phyloP scores from a whole-genome alignment of 2,797 vertebrate genomes.

The Phrynocephalus vlangalii region DNA sequence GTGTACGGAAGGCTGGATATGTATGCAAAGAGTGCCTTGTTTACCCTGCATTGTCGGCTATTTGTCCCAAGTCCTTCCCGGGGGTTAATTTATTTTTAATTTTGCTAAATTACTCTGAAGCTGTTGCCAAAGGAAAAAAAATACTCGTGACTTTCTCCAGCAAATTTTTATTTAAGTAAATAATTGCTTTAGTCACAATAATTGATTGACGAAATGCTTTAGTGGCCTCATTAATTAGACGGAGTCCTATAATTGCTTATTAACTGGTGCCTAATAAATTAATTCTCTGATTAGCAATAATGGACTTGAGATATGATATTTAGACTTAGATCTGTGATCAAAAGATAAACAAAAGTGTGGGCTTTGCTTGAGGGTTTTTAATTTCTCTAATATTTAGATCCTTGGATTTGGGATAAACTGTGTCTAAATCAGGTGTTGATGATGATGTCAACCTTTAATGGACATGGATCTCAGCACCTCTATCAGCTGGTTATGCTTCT shows the following conservation, averaged over 20 bases:
- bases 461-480: too few species aligned
- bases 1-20: constrained; percentile 36
- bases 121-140: constrained; percentile 18
- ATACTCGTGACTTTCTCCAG: constrained; percentile 50
- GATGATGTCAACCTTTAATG: too few species aligned
- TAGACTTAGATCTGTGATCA: not conserved
- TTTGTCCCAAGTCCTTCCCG: constrained; percentile 27
- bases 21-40: constrained; percentile 39
- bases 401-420: not conserved
- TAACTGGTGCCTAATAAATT: constrained; percentile 50
- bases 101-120: constrained; percentile 63
- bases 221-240: constrained; percentile 64
- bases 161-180: constrained; percentile 66
- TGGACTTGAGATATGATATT: constrained; percentile 17
- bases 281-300: constrained; percentile 36
- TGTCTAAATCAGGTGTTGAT: not conserved
- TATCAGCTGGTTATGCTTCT: too few species aligned
- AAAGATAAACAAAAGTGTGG: not conserved
- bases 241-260: constrained; percentile 52
- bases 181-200: constrained; percentile 70
- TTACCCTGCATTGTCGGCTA: constrained; percentile 53
- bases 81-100: constrained; percentile 60
- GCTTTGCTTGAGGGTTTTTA: not conserved
- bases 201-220: constrained; percentile 65
- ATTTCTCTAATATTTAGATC: not conserved